Evolutionary conservation across 2,113 vertebrate genomes (phyloP).

Genomic region (Sylvia atricapilla): DNA sequence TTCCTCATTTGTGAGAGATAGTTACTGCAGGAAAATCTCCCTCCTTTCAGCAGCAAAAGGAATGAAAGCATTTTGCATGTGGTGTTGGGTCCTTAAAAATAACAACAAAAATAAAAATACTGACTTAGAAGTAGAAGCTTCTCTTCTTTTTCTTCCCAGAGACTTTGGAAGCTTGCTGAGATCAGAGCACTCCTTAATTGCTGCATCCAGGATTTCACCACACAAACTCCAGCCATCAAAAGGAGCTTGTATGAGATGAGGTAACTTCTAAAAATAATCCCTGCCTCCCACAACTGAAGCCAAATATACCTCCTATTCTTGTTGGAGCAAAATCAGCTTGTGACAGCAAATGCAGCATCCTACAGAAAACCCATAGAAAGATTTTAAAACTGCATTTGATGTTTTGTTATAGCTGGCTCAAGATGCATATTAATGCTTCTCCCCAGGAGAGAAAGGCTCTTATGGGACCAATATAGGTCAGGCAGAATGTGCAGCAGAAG

Average conservation of each 20-base stretch:
- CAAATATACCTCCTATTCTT: conserved; percentile 42
- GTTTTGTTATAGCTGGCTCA: neutral
- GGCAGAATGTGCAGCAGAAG: conserved; percentile 7
- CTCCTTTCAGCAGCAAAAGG: neutral
- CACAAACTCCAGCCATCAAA: conserved; percentile 48
- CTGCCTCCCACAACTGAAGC: conserved; percentile 46
- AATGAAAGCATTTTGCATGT: neutral
- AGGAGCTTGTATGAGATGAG: conserved; percentile 30
- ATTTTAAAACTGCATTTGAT: neutral
- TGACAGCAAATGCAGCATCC: conserved; percentile 36
- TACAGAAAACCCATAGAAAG: neutral
- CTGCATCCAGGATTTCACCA: conserved; percentile 13
- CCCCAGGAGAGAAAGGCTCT: neutral
- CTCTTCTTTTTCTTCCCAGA: conserved; percentile 1
- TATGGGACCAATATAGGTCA: neutral
- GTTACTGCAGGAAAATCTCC: neutral
- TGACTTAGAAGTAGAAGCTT: neutral
- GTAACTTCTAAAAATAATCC: conserved; percentile 52
- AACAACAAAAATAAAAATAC: neutral
- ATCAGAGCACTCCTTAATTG: conserved; percentile 54
- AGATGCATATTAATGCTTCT: neutral
- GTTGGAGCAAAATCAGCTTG: neutral
- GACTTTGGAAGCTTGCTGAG: conserved; percentile 17
- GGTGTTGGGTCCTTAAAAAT: neutral
- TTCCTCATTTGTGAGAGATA: neutral